Evolutionary conservation across 2,797 vertebrate species (phyloP), one percentile per base, ranked within the genome.

Genomic region (Dallia pectoralis): DNA sequence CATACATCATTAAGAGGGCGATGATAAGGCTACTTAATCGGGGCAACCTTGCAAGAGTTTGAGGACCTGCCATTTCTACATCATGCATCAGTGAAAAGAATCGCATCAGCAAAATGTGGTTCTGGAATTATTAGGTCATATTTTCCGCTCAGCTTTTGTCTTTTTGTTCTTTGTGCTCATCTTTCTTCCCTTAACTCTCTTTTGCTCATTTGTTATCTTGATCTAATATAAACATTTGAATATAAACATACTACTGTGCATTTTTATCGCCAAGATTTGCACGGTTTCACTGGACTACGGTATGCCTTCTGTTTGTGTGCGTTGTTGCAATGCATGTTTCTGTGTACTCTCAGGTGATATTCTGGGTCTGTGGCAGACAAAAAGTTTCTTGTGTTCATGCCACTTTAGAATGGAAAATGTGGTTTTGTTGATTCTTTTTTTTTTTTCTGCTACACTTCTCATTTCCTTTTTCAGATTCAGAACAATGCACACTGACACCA

Each of bases 31-130:
- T 51, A 51, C 69, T 36, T 11, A 33, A 15, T 69, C n/a, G 22
- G n/a, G 67, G 29, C 67, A 15, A 8, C 5, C 12, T 33, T 11
- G 48, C 22, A 53, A 6, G 48, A 18, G 49, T 29, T 69, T 69
- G 27, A 48, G 47, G 47, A 59, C 29, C 68, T 70, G 16, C 49
- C 30, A 18, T 63, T 71, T 25, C 48, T 81, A 67, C 77, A 77
- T 79, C 72, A 66, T 78, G 66, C 74, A 77, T 75, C 71, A 49
- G 67, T 49, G 36, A 51, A 78, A 25, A 11, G 68, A 44, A 30
- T n/a, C 68, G 72, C 65, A 76, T 75, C 81, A 80, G 79, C 74
- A 70, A 69, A 70, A 75, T 63, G 18, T 64, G 30, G 47, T 64
- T 64, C 61, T 29, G 62, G 49, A 49, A 61, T 18, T 71, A 11